Percentiles rank a stretch among this genome's conserved stretches.
Evolutionary conservation across 2,797 vertebrate species (phyloP).

Genomic region (Percopsis omiscomaycus): DNA sequence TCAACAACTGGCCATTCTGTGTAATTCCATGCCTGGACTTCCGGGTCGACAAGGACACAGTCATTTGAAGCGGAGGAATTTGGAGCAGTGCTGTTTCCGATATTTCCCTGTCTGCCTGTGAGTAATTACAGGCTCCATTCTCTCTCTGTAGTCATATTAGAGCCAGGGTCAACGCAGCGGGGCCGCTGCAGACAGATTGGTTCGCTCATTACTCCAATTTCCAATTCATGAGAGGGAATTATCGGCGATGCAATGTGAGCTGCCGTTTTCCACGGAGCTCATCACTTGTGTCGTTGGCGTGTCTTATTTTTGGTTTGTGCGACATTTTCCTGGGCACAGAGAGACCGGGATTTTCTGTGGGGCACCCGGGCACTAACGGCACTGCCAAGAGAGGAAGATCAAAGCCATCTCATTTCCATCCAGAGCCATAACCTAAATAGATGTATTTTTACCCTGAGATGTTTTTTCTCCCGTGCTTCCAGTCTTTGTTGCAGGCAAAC

Average conservation of each 20-base stretch:
- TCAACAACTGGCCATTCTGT: slow-evolving; percentile 38
- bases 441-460: slow-evolving; percentile 34
- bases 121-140: slow-evolving; percentile 37
- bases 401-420: slow-evolving; percentile 50
- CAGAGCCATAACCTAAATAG: slow-evolving; percentile 50
- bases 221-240: slow-evolving; percentile 32
- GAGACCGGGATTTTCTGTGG: slow-evolving; percentile 27
- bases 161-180: slow-evolving; percentile 20
- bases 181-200: slow-evolving; percentile 12
- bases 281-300: slow-evolving; percentile 22
- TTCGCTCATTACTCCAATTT: slow-evolving; percentile 36
- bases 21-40: slow-evolving; percentile 30
- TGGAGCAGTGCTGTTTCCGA: slow-evolving; percentile 20
- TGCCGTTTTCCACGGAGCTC: slow-evolving; percentile 29
- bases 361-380: slow-evolving; percentile 42
- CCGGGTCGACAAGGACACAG: slow-evolving; percentile 33
- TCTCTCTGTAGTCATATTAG: slow-evolving; percentile 29
- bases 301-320: slow-evolving; percentile 26
- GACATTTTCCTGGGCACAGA: slow-evolving; percentile 6
- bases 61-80: slow-evolving; percentile 36
- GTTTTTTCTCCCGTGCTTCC: slow-evolving; percentile 40
- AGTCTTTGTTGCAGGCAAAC: slow-evolving; percentile 56
- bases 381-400: slow-evolving; percentile 29
- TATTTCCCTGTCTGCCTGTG: slow-evolving; percentile 23
- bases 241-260: slow-evolving; percentile 23